Evolutionary conservation across 2,888 invertebrate species (phyloP), one percentile per base, ranked within the genome.

Genomic region (Ernsta delagoae): DNA sequence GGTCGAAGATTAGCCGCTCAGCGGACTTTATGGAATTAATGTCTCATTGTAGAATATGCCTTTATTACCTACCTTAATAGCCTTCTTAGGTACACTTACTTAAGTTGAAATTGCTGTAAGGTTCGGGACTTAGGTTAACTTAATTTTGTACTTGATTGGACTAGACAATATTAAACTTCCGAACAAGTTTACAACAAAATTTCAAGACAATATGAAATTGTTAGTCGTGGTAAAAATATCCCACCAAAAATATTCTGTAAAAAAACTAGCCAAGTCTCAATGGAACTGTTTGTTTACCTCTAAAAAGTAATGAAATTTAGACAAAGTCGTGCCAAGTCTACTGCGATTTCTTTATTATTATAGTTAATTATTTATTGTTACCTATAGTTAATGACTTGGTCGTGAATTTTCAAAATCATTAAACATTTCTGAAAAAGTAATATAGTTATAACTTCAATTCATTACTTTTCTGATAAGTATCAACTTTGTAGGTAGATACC

Each of bases 1-100:
- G 88, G 87, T 80, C 80, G 84, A 90, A 92, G 90, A 92, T 92
- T 90, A 91, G 85, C 86, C 82, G 78, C 74, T 73, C 75, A 74
- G 74, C 81, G 82, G 79, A 85, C 85, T 84, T 83, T 71, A 71
- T 75, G 74, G 84, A 84, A 87, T 86, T 88, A 85, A 89, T 87
- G 87, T 81, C 81, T 80, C 76, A 79, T 80, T 81, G 85, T 84
- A 84, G 59, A 84, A 85, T 85, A 78, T 74, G 75, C 78, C 78
- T 77, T 81, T 78, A 82, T 80, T 57, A 34, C 54, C 79, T 78
- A 75, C 77, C 78, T 77, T 80, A 79, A 79, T 78, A 74, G 75
- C 75, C 70, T 60, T 54, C 66, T 67, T 67, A 66, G 66, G 60
- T 24, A 43, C 66, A 34, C 34, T 45, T n/a, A 36, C 43, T 66